Base-by-base conservation (phyloP, 2,888 invertebrate genomes). In the Cybosia mesomella region DNA sequence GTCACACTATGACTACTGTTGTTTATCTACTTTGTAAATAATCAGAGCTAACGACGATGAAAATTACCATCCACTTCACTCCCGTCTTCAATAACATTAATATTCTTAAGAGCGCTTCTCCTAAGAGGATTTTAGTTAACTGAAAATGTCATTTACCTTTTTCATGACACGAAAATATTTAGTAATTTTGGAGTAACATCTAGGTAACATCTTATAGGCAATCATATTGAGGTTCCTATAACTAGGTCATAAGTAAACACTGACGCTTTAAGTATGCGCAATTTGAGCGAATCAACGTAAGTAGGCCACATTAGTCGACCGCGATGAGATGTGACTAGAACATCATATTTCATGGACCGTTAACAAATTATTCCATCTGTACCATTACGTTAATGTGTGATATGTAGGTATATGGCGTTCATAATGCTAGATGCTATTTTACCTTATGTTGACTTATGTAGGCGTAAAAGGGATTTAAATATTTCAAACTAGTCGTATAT, bases 221-320 rank as follows among this genome's bases (percentile, higher is more conserved):
- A 71, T 66, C 54, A 65, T 75, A 73, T 79, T 78, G 72, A 79
- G 83, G 83, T 82, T 82, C 82, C 85, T 71, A 84, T 86, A 85
- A 85, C 80, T 88, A 87, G 91, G 91, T 90, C 90, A 87, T 84
- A 53, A n/a, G n/a, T n/a, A n/a, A n/a, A n/a, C 67, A 76, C 68
- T 61, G 83, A 81, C 82, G 76, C 79, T 82, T 79, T 86, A 89
- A 89, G 88, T 89, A 88, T 85, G 86, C 81, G 78, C 92, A 92
- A 93, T 93, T 93, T 90, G 87, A 87, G 78, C 90, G 89, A 92
- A 93, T 93, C 91, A 91, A 89, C 89, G 87, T 80, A 92, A 92
- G 85, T 91, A 83, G 92, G 89, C 77, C 92, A 90, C 86, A 88
- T 89, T 89, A 90, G 74, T 68, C 75, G 76, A 73, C 77, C 75